phyloP scores from a whole-genome alignment of 2,797 vertebrate species.

The Coendou prehensilis region DNA sequence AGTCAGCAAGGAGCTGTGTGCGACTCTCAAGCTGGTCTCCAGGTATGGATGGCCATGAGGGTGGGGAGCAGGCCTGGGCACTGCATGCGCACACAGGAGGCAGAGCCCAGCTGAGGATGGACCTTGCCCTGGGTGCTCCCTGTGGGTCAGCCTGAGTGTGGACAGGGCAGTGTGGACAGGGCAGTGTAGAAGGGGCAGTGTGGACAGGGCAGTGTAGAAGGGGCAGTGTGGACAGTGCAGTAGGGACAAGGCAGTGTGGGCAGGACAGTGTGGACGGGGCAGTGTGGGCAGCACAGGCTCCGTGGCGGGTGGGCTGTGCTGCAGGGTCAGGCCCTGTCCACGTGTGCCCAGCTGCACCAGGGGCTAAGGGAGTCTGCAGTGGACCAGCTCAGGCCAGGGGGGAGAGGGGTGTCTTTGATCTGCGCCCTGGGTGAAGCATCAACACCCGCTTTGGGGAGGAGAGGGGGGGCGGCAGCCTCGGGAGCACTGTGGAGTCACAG shows the following conservation, averaged over 20 bases:
- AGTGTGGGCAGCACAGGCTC: neutral
- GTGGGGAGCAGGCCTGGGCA: neutral
- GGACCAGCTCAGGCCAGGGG: rapidly evolving
- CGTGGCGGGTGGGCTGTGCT: rapidly evolving
- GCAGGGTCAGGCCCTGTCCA: rapidly evolving
- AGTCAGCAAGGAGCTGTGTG: rapidly evolving
- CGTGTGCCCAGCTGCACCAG: neutral
- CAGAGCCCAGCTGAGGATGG: neutral
- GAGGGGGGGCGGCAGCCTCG: neutral
- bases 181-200: neutral
- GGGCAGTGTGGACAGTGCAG: too few species aligned
- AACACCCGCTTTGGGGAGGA: neutral
- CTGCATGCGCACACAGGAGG: rapidly evolving
- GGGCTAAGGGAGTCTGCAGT: neutral
- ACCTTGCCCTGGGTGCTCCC: neutral
- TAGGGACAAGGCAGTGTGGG: too few species aligned
- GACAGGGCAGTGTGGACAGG: neutral
- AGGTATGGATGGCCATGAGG: rapidly evolving
- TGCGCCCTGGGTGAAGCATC: neutral
- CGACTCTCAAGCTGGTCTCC: neutral
- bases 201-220: too few species aligned
- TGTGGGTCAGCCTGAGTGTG: neutral
- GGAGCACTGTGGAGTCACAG: neutral
- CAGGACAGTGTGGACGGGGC: neutral
- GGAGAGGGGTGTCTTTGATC: rapidly evolving